Conservation (phyloP, 2,113 vertebrate genomes). For the Lipophrys pholis region DNA sequence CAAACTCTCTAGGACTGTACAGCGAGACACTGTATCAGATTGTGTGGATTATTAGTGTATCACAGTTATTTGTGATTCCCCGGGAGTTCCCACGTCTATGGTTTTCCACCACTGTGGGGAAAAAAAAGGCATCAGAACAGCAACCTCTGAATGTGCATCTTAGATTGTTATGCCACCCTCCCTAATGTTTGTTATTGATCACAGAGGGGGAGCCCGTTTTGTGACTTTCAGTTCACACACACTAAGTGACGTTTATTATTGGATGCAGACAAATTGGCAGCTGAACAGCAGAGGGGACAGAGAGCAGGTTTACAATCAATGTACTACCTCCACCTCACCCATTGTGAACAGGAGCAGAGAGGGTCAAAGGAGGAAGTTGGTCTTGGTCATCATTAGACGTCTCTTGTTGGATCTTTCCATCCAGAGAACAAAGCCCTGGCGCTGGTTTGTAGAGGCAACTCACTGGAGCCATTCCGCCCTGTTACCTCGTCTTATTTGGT, state of each 20-base stretch:
- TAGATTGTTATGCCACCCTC: neutral
- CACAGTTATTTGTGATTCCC: conserved; percentile 1
- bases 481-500: neutral
- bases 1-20: too few relatives aligned
- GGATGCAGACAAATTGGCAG: conserved; percentile 46
- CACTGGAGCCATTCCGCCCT: neutral
- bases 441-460: conserved; percentile 38
- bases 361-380: neutral
- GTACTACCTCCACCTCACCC: conserved; percentile 35
- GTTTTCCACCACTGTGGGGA: conserved; percentile 31
- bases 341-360: neutral
- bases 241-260: conserved; percentile 48
- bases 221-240: conserved; percentile 49
- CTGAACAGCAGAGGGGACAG: conserved; percentile 43
- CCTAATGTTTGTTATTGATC: conserved; percentile 53
- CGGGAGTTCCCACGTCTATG: conserved; percentile 10
- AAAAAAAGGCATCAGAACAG: conserved; percentile 23
- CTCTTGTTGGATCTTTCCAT: conserved; percentile 36
- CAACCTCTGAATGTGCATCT: conserved; percentile 16
- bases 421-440: conserved; percentile 39
- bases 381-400: neutral
- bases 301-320: conserved; percentile 49
- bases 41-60: neutral
- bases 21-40: neutral
- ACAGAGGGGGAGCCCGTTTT: conserved; percentile 29